A percentile compares a stretch with the other conserved stretches of the same genome.
These are phyloP conservation scores for Tipula confusa DNA, from an alignment of 2,888 invertebrate genomes.

Conservation along the genomic window DNA sequence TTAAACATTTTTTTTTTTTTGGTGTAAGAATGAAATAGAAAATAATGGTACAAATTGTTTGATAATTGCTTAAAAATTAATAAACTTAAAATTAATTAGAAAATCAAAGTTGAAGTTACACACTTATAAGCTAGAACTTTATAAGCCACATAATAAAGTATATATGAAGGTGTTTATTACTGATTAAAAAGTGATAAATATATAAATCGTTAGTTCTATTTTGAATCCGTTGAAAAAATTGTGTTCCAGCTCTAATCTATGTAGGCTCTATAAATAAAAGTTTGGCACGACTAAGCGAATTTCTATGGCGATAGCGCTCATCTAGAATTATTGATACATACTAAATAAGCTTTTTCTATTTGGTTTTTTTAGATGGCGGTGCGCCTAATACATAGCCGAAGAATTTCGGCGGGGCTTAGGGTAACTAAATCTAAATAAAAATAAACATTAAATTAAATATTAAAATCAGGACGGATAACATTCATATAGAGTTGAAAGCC, in stretches of 20 bases:
- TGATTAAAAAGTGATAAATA: neutral
- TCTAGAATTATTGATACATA: neutral
- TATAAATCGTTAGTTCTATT: neutral
- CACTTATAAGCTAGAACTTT: neutral
- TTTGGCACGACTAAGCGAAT: neutral
- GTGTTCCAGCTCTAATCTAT: neutral
- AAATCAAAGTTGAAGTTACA: neutral
- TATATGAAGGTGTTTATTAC: neutral
- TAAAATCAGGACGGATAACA: neutral
- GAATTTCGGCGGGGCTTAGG: neutral
- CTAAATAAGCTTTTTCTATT: neutral
- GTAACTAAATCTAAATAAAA: neutral
- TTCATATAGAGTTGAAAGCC: neutral
- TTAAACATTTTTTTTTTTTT: slow-evolving; percentile 32
- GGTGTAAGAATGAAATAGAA: slow-evolving; percentile 35
- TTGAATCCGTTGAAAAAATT: neutral
- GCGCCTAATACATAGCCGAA: neutral
- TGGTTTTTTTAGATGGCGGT: neutral
- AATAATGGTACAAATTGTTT: slow-evolving; percentile 10
- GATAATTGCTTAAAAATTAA: neutral
- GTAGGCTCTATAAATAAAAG: neutral
- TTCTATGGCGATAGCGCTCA: neutral
- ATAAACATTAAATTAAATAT: neutral
- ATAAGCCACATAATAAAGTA: neutral
- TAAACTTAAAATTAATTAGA: neutral